Base-by-base conservation (phyloP, 2,888 invertebrate genomes). In the Rugalucina vietnamica region DNA sequence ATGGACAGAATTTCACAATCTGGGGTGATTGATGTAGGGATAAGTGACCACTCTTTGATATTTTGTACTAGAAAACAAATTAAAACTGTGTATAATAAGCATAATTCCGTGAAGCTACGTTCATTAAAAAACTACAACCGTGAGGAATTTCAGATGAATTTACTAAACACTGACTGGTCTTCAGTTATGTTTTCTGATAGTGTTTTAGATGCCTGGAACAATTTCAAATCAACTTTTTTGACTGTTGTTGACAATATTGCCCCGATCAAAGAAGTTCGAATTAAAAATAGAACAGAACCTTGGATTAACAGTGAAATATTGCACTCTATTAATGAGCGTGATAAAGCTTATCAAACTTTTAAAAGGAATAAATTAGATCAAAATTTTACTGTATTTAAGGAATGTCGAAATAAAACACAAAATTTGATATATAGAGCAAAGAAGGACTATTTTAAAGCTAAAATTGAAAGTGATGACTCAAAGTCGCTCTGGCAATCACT, bases 261-360 rank as follows among this genome's bases (percentile, higher is more conserved):
- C 29, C 77, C 70, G 18, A 69, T 77, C 4, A 77, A 77, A 77
- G 69, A 77, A 70, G 49, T 69, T n/a, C 12, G 77, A 70, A 37
- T 70, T 1, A 79, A 79, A 24, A 72, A 79, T 18, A 54, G 72
- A n/a, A 29, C 73, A 54, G 57, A 60, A 71, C 72, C 72, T 21
- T 78, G 71, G 78, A 71, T 78, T 1, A 37, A 50, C 36, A 71
- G 50, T 36, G 78, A 78, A 24, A 78, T 54, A 60, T 72, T 79
- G 39, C 34, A 70, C 29, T 43, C 70, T 5, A 70, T 77, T 12
- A 70, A 70, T 49, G 70, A 77, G 18, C 43, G 77, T 24, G 70
- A 69, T 49, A 39, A 43, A 69, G 76, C 76, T 60, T 60, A 36
- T 76, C 34, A 37, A 24, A 14, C n/a, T 1, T 37, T 29, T 32